Percentiles rank a stretch among this genome's conserved stretches.
Conservation (phyloP, 2,113 vertebrate genomes). For the Python bivittatus region DNA sequence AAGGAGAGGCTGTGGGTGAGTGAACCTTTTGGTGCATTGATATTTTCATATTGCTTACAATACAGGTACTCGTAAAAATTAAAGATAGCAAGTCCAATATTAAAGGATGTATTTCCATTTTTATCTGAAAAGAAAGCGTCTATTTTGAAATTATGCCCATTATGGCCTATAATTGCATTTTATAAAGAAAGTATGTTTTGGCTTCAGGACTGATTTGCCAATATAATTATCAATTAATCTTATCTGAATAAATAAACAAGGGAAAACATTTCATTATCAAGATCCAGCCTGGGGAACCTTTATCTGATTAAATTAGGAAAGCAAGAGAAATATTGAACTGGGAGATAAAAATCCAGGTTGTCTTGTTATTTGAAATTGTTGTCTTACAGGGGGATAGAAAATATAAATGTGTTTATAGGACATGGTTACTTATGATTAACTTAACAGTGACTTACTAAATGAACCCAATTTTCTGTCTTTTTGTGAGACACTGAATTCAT, state of each 20-base stretch:
- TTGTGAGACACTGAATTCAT: too few species aligned
- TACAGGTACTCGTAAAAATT: neutral
- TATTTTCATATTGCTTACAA: neutral
- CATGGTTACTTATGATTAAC: too few species aligned
- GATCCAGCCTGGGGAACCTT: too few species aligned
- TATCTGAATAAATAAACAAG: neutral
- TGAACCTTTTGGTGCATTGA: neutral
- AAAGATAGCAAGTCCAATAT: neutral
- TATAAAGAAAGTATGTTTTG: neutral
- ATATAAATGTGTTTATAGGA: too few species aligned
- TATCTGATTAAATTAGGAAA: too few species aligned
- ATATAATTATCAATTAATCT: neutral
- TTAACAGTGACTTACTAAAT: too few species aligned
- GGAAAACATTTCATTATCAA: neutral
- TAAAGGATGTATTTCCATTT: neutral
- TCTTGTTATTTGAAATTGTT: too few species aligned
- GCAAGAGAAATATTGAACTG: too few species aligned
- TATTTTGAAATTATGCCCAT: neutral
- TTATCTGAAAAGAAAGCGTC: neutral
- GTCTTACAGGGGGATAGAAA: too few species aligned
- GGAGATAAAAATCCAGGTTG: too few species aligned
- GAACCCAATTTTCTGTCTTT: too few species aligned
- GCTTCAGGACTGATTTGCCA: neutral
- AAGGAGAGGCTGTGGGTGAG: neutral
- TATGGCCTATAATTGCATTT: neutral